These are phyloP conservation scores for Syncerus caffer DNA, from an alignment of 2,797 vertebrate genomes.

Conservation along the genomic window DNA sequence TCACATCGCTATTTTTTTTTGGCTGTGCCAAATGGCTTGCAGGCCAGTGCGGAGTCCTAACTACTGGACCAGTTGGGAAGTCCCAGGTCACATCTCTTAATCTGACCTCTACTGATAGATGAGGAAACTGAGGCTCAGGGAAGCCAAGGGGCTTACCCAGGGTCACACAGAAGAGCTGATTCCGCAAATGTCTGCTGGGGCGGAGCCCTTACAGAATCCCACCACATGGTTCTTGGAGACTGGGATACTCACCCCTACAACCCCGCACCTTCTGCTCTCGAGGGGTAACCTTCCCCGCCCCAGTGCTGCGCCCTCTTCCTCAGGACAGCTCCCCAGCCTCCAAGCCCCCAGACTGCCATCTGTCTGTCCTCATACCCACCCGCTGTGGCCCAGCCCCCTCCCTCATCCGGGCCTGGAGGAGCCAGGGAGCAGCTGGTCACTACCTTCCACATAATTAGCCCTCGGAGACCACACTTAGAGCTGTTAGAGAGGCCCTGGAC, in stretches of 20 bases:
- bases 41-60: background rate
- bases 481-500: background rate
- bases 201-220: background rate
- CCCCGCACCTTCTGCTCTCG: background rate
- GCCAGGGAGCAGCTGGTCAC: constrained; percentile 68
- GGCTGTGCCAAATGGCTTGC: background rate
- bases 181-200: background rate
- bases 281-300: background rate
- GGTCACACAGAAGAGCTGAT: background rate
- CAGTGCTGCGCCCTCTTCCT: background rate
- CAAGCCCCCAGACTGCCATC: constrained; percentile 36
- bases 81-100: background rate
- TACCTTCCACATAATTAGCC: constrained; percentile 64
- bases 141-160: background rate
- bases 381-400: background rate
- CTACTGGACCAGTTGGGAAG: background rate
- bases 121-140: background rate
- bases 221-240: background rate
- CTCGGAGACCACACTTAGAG: constrained; percentile 58
- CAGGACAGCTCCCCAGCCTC: background rate
- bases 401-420: background rate
- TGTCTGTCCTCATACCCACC: constrained; percentile 18
- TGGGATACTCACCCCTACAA: background rate
- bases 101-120: background rate
- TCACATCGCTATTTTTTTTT: background rate